phyloP scores from a whole-genome alignment of 2,113 vertebrate genomes.

The Gymnocephalus cernua region DNA sequence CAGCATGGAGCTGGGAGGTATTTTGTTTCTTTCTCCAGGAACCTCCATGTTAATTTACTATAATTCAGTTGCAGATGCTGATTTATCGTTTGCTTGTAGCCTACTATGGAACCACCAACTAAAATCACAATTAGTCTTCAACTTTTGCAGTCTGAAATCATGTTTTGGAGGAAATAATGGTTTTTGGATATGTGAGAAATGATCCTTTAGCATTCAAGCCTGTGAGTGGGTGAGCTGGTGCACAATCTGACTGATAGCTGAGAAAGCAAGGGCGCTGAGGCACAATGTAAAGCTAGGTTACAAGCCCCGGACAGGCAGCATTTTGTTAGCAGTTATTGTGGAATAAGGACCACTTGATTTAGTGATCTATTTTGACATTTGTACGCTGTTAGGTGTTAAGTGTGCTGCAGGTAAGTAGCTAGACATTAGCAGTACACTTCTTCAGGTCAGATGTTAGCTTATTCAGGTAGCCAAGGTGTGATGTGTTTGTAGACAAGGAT shows the following conservation, averaged over 20 bases:
- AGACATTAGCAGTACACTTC: not conserved
- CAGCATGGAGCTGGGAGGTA: conserved; percentile 1
- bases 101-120: not conserved
- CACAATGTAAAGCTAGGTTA: not conserved
- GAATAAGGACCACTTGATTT: not conserved
- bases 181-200: not conserved
- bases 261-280: not conserved
- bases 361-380: not conserved
- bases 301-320: not conserved
- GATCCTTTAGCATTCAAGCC: not conserved
- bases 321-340: not conserved
- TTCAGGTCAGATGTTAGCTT: not conserved
- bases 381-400: not conserved
- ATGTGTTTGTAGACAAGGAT: not conserved
- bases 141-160: not conserved
- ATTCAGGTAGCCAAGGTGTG: not conserved
- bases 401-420: not conserved
- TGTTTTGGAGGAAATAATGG: not conserved
- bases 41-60: conserved; percentile 30
- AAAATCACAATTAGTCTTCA: not conserved
- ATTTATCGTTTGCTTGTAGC: conserved; percentile 4
- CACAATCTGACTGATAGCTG: not conserved
- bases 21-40: not conserved
- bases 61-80: conserved; percentile 5
- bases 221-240: not conserved